These are phyloP conservation scores for Pantelozetes paolii DNA, from an alignment of 2,888 invertebrate species.

Conservation along the genomic window DNA sequence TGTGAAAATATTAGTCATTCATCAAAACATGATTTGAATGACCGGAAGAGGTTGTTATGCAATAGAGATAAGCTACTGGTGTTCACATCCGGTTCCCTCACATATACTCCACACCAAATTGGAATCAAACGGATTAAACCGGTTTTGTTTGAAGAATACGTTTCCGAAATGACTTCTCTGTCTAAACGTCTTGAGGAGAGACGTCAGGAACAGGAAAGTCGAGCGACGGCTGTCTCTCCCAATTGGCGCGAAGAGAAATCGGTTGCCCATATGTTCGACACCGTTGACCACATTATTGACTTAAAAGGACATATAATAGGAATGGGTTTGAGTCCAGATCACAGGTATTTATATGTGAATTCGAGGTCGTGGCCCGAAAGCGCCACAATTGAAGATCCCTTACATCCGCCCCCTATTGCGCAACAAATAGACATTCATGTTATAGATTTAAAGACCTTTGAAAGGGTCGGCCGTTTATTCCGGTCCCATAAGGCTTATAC, in stretches of 20 bases:
- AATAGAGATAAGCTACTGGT: conserved; percentile 64
- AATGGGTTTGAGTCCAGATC: conserved; percentile 77
- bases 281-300: conserved; percentile 73
- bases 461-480: conserved; percentile 70
- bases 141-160: conserved; percentile 53
- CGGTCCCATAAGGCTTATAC: conserved; percentile 76
- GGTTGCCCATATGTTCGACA: conserved; percentile 62
- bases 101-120: conserved; percentile 79
- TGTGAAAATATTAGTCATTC: neutral
- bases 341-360: conserved; percentile 76
- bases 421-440: conserved; percentile 82
- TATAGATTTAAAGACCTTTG: conserved; percentile 70
- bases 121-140: conserved; percentile 69
- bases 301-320: conserved; percentile 81
- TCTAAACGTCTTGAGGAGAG: conserved; percentile 43
- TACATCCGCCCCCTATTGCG: conserved; percentile 76
- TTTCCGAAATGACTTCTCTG: conserved; percentile 44
- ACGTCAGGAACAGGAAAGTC: conserved; percentile 40
- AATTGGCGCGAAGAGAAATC: conserved; percentile 66
- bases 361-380: conserved; percentile 75
- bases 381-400: conserved; percentile 67
- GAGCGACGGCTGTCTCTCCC: conserved; percentile 58
- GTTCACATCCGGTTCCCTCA: conserved; percentile 75
- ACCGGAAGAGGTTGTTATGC: too few species aligned
- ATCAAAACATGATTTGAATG: neutral